phyloP scores from a whole-genome alignment of 2,888 invertebrate species.

The Sthenelais limicola region DNA sequence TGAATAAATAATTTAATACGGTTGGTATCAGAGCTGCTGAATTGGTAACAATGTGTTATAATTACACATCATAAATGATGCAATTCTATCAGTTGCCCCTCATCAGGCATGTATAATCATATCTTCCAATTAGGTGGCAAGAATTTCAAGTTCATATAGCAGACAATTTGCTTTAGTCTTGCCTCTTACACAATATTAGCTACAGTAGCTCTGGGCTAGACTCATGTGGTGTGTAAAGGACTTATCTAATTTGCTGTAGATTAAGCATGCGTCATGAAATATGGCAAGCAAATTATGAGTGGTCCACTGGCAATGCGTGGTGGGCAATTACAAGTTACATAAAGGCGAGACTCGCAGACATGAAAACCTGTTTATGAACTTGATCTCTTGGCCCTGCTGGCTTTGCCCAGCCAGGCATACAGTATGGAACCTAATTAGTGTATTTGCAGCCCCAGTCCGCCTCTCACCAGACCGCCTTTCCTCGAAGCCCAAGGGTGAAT shows the following conservation, averaged over 20 bases:
- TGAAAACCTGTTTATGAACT: constrained; percentile 34
- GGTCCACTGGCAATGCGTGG: constrained; percentile 16
- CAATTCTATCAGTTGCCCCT: no score
- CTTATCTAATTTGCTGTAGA: constrained; percentile 20
- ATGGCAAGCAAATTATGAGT: constrained; percentile 27
- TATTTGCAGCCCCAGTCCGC: neutral
- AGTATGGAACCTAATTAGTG: constrained; percentile 26
- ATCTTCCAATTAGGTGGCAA: no score
- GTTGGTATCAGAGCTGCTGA: no score
- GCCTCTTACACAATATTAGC: no score
- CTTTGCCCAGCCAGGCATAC: constrained; percentile 15
- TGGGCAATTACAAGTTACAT: constrained; percentile 25
- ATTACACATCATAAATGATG: no score
- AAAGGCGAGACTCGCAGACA: neutral
- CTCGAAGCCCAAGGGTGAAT: constrained; percentile 11
- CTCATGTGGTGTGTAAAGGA: no score
- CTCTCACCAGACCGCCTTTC: constrained; percentile 17
- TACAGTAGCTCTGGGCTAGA: neutral
- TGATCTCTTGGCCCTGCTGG: constrained; percentile 9
- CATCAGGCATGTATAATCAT: no score
- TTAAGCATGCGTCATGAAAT: constrained; percentile 29
- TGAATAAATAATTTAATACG: no score
- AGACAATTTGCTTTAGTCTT: no score
- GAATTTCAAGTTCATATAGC: no score
- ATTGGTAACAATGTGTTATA: no score